phyloP scores from a whole-genome alignment of 2,888 invertebrate genomes.

The Autographa gamma region DNA sequence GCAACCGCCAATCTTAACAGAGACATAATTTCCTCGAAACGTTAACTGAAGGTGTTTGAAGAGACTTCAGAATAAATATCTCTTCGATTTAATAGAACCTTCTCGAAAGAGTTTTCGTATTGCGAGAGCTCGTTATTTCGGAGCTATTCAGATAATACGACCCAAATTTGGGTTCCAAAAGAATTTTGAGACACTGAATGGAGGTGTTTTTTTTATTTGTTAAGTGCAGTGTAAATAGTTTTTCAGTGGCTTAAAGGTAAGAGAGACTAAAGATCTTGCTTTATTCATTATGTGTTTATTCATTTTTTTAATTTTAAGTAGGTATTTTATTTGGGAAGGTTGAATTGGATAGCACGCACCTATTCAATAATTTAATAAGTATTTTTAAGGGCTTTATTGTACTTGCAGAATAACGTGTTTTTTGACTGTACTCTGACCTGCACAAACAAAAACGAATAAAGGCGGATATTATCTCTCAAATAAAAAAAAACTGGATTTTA shows the following conservation, averaged over 20 bases:
- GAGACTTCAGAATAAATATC: constrained; percentile 54
- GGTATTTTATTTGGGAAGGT: too few relatives aligned
- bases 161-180: constrained; percentile 58
- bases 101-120: constrained; percentile 58
- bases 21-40: constrained; percentile 28
- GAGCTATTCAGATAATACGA: constrained; percentile 60
- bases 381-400: too few relatives aligned
- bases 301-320: background rate
- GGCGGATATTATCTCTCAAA: too few relatives aligned
- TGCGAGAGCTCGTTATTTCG: constrained; percentile 63
- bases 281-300: constrained; percentile 17
- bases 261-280: constrained; percentile 17
- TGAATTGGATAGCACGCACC: too few relatives aligned
- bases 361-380: too few relatives aligned
- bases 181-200: constrained; percentile 63
- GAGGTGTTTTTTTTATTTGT: constrained; percentile 64
- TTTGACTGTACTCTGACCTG: too few relatives aligned
- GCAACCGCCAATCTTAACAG: constrained; percentile 10
- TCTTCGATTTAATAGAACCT: constrained; percentile 45
- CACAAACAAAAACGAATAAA: too few relatives aligned
- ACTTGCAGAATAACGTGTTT: too few relatives aligned
- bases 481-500: too few relatives aligned
- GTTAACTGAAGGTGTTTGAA: constrained; percentile 36
- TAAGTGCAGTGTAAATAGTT: constrained; percentile 65
- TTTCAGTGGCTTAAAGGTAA: constrained; percentile 43